Evolutionary conservation across 2,797 vertebrate species (phyloP).

Genomic region (Centroberyx gerrardi): DNA sequence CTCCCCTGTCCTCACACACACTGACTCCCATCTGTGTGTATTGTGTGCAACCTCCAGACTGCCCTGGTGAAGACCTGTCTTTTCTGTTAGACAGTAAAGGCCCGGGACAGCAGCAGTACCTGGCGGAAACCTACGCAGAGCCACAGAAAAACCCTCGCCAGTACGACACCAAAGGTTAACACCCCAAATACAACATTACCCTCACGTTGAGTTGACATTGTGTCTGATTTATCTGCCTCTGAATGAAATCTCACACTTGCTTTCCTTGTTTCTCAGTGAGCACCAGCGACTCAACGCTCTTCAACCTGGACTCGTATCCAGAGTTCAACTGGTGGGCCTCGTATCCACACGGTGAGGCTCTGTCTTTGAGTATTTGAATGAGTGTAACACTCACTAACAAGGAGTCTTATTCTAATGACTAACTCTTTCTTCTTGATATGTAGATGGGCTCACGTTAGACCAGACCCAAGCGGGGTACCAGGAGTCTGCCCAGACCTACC

Average conservation of each 20-base stretch:
- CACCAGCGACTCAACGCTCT: constrained; percentile 68
- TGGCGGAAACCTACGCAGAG: constrained; percentile 62
- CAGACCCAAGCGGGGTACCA: constrained; percentile 76
- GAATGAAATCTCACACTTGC: neutral
- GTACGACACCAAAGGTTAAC: constrained; percentile 78
- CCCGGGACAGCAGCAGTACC: constrained; percentile 74
- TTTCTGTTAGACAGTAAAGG: constrained; percentile 88
- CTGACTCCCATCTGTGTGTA: constrained; percentile 52
- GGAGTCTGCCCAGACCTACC: constrained; percentile 82
- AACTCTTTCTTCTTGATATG: constrained; percentile 17
- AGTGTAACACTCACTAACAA: neutral
- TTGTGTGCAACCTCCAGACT: constrained; percentile 83
- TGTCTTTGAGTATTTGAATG: neutral
- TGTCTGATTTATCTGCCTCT: constrained; percentile 1
- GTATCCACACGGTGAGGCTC: constrained; percentile 80
- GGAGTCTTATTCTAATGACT: neutral
- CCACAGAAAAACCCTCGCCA: constrained; percentile 59
- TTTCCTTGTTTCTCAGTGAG: constrained; percentile 58
- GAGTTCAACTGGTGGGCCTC: constrained; percentile 85
- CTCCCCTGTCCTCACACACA: neutral
- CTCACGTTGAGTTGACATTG: neutral
- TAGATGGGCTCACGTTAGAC: constrained; percentile 74
- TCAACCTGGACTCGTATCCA: constrained; percentile 84
- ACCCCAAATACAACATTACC: neutral
- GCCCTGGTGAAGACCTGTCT: constrained; percentile 88